Evolutionary conservation across 2,113 vertebrate genomes (phyloP), one percentile per base, ranked within the genome.

Genomic region (Stegastes partitus): DNA sequence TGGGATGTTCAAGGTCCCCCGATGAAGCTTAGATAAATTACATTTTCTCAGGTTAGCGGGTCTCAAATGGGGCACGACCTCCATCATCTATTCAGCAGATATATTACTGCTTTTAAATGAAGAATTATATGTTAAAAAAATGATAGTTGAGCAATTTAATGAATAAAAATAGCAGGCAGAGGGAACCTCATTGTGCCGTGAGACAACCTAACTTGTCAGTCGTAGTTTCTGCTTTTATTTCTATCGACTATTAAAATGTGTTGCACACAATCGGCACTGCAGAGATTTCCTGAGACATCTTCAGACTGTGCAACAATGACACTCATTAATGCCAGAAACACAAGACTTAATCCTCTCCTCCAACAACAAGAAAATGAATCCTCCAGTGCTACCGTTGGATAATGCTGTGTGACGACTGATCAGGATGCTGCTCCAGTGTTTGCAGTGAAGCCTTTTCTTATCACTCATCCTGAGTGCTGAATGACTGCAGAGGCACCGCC

Each of bases 321-420:
- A 63, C 18, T 45, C 42, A 76, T 56, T 66, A 62, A n/a, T 9
- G 2, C 11, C 45, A 3, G 23, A 75, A 19, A 34, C 31, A 59
- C 45, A 0, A 37, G 26, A 16, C 39, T 25, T 67, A 62, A 74
- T 71, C 59, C 66, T 11, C 64, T 66, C 49, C 25, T 75, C 10
- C 62, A 57, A 68, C 58, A 58, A 21, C 7, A 34, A 9, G 31
- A 34, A 7, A 67, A 67, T 51, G 66, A 76, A 67, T 69, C 64
- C 59, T 55, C 53, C 8, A 1, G 11, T 23, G 15, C 22, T 49
- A 16, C 22, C 0, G 34, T 37, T 31, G 68, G 50, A 83, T 70
- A 45, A 42, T 18, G 16, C 39, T 16, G 21, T 16, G 2, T 2
- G 31, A 44, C 8, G 56, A 34, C 49, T 14, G 56, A 68, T 67